Percentiles rank a stretch among this genome's conserved stretches.
phyloP scores from a whole-genome alignment of 2,888 invertebrate genomes.

The Zonitis immaculata region DNA sequence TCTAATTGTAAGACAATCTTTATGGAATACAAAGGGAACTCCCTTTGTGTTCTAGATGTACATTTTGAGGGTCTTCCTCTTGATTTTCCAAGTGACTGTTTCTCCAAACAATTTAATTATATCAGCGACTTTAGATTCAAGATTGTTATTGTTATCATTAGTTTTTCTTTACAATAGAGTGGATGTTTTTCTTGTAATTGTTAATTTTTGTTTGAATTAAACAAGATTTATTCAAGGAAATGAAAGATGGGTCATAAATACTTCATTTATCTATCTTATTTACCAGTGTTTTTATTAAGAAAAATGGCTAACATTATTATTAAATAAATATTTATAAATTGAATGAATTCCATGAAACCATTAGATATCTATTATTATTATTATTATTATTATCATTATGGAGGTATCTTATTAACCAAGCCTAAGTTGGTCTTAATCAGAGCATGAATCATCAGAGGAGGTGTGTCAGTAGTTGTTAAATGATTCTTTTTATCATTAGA shows the following conservation, averaged over 20 bases:
- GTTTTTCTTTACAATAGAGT: neutral
- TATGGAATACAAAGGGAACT: too few species aligned
- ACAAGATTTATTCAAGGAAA: neutral
- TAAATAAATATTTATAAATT: neutral
- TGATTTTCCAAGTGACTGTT: too few species aligned
- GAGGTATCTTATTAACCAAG: constrained; percentile 1
- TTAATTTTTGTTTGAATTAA: neutral
- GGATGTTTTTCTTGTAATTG: neutral
- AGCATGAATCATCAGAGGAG: neutral
- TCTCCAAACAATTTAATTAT: too few species aligned
- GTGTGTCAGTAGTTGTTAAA: neutral
- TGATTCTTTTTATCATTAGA: neutral
- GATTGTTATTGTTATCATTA: too few species aligned
- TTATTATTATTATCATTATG: neutral
- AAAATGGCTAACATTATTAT: neutral
- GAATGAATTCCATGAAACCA: neutral
- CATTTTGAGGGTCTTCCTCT: too few species aligned
- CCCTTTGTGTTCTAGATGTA: too few species aligned
- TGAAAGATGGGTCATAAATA: too few species aligned
- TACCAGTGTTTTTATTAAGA: neutral
- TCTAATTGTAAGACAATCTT: too few species aligned
- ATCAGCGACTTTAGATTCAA: too few species aligned
- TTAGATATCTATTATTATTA: too few species aligned
- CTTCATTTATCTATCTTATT: neutral
- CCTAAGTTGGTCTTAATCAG: neutral